Percentiles rank a stretch among this genome's conserved stretches.
These are phyloP conservation scores for Mus spretus DNA, from an alignment of 2,797 vertebrate genomes.

Conservation along the genomic window DNA sequence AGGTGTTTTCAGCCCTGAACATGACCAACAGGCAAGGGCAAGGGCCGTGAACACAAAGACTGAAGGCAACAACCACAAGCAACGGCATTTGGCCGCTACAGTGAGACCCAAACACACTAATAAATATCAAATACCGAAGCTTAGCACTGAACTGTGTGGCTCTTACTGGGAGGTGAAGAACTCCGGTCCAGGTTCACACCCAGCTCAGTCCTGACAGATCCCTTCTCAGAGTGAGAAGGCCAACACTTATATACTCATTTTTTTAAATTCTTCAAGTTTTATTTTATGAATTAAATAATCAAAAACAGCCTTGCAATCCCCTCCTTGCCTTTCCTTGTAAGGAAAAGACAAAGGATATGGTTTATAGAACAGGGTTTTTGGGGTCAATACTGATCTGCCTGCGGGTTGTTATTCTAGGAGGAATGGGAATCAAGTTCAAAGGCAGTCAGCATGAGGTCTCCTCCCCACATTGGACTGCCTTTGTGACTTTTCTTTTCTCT, in stretches of 20 bases:
- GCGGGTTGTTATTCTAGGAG: not conserved
- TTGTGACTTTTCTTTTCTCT: not conserved
- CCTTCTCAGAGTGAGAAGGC: not conserved
- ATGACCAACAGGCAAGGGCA: not conserved
- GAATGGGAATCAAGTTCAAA: conserved; percentile 13
- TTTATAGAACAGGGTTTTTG: not conserved
- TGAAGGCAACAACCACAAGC: not conserved
- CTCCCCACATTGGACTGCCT: not conserved
- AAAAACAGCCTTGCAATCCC: not conserved
- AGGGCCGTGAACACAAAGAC: not conserved
- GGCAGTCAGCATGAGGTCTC: not conserved
- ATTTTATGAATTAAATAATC: conserved; percentile 47
- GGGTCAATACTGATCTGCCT: not conserved
- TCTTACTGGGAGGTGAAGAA: not conserved
- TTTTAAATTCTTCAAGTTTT: not conserved
- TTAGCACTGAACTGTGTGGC: not conserved
- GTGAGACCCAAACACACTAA: not conserved
- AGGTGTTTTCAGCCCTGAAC: not conserved
- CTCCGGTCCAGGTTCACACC: not conserved
- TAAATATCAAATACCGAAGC: not conserved
- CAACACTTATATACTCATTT: not conserved
- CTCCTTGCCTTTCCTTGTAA: conserved; percentile 12
- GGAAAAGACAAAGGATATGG: not conserved
- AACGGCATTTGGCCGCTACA: not conserved
- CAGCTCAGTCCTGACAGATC: not conserved